Base-by-base conservation (phyloP, 1,140 invertebrate species). In the Brachionus manjavacas region DNA sequence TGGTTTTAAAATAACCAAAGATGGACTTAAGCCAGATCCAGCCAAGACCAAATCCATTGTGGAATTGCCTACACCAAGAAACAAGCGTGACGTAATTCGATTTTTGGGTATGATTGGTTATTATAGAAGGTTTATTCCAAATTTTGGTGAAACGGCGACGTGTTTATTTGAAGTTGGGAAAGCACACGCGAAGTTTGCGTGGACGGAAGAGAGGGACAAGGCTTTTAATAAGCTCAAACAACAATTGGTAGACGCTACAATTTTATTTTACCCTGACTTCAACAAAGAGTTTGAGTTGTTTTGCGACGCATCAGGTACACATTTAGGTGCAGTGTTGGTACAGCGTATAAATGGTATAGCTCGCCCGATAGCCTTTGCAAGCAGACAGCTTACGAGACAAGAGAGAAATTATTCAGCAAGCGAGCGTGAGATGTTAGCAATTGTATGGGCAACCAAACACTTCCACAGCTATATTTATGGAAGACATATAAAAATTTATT, bases 361-460 rank as follows among this genome's bases (percentile, higher is more conserved):
- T 55, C 85, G 85, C 28, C 86, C 86, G 2, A 84, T 88, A 4
- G 85, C 85, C 2, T 88, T 85, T 64, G 76, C 78, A 0, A 86
- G 84, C 60, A 28, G 76, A 49, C 31, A 72, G 23, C 80, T 87
- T 4, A 85, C 83, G 28, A 52, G 85, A 25, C 80, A 85, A 7
- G 86, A 88, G 78, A 84, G 85, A 46, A 35, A 86, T 3, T 90
- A 91, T 83, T 87, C 86, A 1, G 89, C 88, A 11, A 89, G 87
- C 31, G 90, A 92, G 85, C 86, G 86, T 52, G 89, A 91, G 86
- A 87, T 85, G 25, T 81, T 90, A 25, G 90, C 87, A 7, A 85
- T 90, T 9, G 86, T 89, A 14, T 90, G 86, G 86, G 87, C 87
- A 3, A 86, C 89, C 35, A 85, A 89, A 83, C 88, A 90, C 68